Conservation (phyloP, 2,888 invertebrate genomes). For the Rhamnusium bicolor region DNA sequence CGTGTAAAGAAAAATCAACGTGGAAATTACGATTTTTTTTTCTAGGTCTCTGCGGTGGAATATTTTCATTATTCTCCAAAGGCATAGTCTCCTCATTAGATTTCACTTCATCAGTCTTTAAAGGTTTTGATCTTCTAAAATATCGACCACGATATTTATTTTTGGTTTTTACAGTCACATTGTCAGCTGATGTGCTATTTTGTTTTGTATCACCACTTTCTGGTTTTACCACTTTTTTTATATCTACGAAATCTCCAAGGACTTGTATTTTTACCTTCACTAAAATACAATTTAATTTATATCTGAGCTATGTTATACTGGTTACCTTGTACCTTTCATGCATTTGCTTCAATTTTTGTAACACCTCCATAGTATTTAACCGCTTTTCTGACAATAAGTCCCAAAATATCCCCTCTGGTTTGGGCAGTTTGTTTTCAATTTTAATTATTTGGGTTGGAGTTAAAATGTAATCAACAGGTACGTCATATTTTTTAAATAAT, state of each 20-base stretch:
- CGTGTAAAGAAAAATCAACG: conserved; percentile 76
- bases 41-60: conserved; percentile 35
- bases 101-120: conserved; percentile 4
- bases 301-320: background rate
- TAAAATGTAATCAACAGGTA: conserved; percentile 89
- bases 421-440: conserved; percentile 74
- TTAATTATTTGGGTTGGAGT: conserved; percentile 86
- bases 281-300: background rate
- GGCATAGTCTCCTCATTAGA: background rate
- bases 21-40: conserved; percentile 40
- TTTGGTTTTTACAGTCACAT: background rate
- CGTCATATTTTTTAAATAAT: conserved; percentile 85
- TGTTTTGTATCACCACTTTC: background rate
- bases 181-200: background rate
- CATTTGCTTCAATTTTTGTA: conserved; percentile 79
- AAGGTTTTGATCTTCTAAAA: background rate
- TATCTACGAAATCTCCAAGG: background rate
- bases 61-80: conserved; percentile 40
- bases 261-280: background rate
- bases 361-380: conserved; percentile 81
- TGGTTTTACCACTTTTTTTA: background rate
- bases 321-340: conserved; percentile 77
- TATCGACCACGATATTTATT: background rate
- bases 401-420: conserved; percentile 87
- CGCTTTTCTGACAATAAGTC: conserved; percentile 82